Evolutionary conservation across 2,888 invertebrate genomes (phyloP), one percentile per base, ranked within the genome.

Genomic region (Drosophila recens): DNA sequence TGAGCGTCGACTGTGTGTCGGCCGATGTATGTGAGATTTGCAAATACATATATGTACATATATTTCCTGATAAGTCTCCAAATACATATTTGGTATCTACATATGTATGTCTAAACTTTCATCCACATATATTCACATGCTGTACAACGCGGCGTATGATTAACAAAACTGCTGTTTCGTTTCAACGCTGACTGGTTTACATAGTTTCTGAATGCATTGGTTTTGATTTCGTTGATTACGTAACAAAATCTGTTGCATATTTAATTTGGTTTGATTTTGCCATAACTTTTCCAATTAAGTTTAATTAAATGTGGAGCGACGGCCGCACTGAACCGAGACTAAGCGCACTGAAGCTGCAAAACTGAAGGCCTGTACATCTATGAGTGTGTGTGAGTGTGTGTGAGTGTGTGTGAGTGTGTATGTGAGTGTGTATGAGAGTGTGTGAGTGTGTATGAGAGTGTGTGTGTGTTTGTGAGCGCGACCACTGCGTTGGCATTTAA

Each of bases 261-360:
- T 89, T 87, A 79, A 85, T 85, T 79, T 30, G 73, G 66, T 85
- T 80, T 84, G 85, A 85, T 87, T 84, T 85, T 65, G 63, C 67
- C 67, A 87, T 85, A 82, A 85, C 85, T 85, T 85, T 89, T 78
- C 65, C 89, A 87, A 85, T 85, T 85, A 87, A 46, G 67, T 72
- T 85, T 89, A 87, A 85, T 85, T 85, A 85, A 85, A 85, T 82
- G 82, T 68, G 59, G 63, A 77, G 66, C 85, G 72, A 10, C 58
- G 49, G 13, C 51, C 30, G 43, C 68, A 40, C 23, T 46, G 46
- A 48, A 17, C 48, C 46, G 43, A 49, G 38, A 23, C 51, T 51
- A 68, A 62, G 36, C 46, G 36, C 51, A 65, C 23, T 45, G 42
- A 48, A 27, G 43, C 52, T 20, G 34, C 17, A 40, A 58, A 68